Base-by-base conservation (phyloP, 2,113 vertebrate species). In the Rhinopithecus roxellana region DNA sequence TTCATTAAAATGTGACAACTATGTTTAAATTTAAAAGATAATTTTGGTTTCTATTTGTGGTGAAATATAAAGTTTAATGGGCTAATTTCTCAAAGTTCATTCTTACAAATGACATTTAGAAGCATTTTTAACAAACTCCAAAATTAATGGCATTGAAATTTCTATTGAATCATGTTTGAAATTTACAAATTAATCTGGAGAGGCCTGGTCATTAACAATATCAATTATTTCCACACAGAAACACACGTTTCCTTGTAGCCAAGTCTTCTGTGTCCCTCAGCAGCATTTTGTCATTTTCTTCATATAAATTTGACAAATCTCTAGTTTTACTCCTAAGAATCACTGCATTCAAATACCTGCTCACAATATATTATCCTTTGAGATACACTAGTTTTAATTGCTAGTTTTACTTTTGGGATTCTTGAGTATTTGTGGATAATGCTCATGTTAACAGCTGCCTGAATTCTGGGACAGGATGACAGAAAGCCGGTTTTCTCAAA, bases 111-210 rank as follows among this genome's bases (percentile, higher is more conserved):
- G 32, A 88, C 75, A 83, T 59, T 70, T 38, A 93, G 52, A 69
- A 64, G 64, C 27, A 72, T 89, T 91, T 93, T 95, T 14, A 93
- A 79, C 84, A 48, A 89, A 70, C 92, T 72, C 88, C 55, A 81
- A 92, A 96, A 74, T 57, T 77, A 96, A 77, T 0, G 20, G 14
- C 52, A 92, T 12, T 90, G 16, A 91, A 40, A 83, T 90, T 88
- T 84, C 50, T 30, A 77, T 16, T 43, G 32, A 74, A 38, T 72
- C 43, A 70, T 13, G 5, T 64, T 30, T 75, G 57, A 77, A 70
- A 67, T 69, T 57, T 38, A 94, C n/a, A 85, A 57, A 87, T 30
- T 13, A 86, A 67, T 12, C 23, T 20, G 40, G 4, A n/a, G 11
- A 20, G 35, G 38, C 12, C 55, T 75, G 72, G 20, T 22, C 35